Conservation (phyloP, 2,797 vertebrate genomes). For the Aplochiton taeniatus region DNA sequence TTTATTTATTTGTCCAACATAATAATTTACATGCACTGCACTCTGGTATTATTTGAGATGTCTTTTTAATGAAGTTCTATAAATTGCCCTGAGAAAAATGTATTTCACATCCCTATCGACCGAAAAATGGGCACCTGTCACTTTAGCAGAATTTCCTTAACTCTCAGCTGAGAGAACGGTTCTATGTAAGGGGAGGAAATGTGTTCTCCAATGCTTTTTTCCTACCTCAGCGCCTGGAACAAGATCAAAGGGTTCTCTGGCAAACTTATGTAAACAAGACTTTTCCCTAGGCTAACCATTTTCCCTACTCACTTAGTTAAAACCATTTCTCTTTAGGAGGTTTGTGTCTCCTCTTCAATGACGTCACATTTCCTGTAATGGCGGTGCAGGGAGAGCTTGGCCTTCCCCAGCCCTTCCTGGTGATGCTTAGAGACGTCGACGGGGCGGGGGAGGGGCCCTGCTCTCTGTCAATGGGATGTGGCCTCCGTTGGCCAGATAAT, state of each 20-base stretch:
- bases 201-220: conserved; percentile 28
- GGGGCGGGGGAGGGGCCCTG: not conserved
- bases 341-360: conserved; percentile 63
- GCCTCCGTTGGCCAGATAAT: conserved; percentile 56
- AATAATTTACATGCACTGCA: conserved; percentile 11
- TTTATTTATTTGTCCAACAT: no score
- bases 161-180: conserved; percentile 28
- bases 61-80: conserved; percentile 29
- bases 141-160: conserved; percentile 56
- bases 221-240: conserved; percentile 38
- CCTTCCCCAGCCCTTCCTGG: conserved; percentile 66
- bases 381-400: conserved; percentile 60
- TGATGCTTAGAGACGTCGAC: conserved; percentile 61
- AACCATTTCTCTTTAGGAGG: conserved; percentile 55
- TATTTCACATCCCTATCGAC: conserved; percentile 36
- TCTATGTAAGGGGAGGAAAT: conserved; percentile 25
- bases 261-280: conserved; percentile 62
- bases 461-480: conserved; percentile 48
- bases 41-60: conserved; percentile 30
- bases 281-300: conserved; percentile 56
- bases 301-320: conserved; percentile 51
- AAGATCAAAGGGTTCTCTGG: conserved; percentile 55
- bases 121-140: conserved; percentile 20
- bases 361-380: conserved; percentile 62
- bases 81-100: conserved; percentile 40